phyloP scores from a whole-genome alignment of 2,888 invertebrate species.

The Hipparchia sbordonii region DNA sequence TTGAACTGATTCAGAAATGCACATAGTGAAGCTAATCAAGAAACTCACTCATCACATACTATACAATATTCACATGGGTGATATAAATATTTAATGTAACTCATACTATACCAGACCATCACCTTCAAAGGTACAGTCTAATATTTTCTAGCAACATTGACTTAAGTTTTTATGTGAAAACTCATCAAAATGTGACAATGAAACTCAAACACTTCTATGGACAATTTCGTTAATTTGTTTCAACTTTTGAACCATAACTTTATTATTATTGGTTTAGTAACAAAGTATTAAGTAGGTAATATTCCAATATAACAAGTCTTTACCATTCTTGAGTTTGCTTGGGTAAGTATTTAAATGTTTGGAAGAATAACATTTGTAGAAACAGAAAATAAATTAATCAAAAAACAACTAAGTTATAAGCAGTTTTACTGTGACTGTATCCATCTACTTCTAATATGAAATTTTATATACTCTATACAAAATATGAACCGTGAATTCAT shows the following conservation, averaged over 20 bases:
- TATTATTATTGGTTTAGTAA: not conserved
- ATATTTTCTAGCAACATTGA: slow-evolving; percentile 4
- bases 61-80: not conserved
- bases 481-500: no score
- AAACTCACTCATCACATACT: not conserved
- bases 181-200: no score
- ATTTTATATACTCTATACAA: no score
- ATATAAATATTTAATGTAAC: not conserved
- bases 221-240: no score
- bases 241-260: not conserved
- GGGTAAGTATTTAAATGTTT: no score
- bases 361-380: no score
- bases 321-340: no score
- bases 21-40: slow-evolving; percentile 3
- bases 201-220: no score
- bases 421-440: no score
- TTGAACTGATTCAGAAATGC: not conserved
- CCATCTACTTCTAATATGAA: no score
- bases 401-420: no score
- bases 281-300: not conserved
- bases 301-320: not conserved
- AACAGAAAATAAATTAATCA: no score
- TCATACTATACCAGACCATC: not conserved
- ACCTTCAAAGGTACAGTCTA: slow-evolving; percentile 5
- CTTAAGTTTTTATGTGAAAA: slow-evolving; percentile 1